A percentile compares a stretch with the other conserved stretches of the same genome.
Conservation (phyloP, 2,113 vertebrate genomes). For the Aspidoscelis tigris region DNA sequence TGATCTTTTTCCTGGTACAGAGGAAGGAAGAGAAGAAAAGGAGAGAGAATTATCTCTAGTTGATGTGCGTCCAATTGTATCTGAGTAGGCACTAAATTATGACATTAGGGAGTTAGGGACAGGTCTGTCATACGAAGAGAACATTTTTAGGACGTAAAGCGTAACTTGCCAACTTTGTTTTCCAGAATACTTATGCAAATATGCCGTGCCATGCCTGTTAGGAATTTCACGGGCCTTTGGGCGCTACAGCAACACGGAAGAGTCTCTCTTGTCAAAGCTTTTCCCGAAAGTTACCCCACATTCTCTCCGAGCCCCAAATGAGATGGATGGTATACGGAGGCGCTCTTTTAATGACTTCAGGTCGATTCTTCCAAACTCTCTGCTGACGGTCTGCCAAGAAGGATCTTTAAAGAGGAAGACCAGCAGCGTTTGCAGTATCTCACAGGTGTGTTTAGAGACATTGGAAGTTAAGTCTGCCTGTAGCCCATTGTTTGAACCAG, state of each 20-base stretch:
- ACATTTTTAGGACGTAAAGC: neutral
- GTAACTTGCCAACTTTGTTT: slow-evolving; percentile 24
- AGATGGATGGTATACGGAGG: slow-evolving; percentile 87
- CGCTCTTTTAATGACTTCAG: slow-evolving; percentile 97
- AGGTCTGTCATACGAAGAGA: fast-evolving
- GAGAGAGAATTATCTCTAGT: too few species aligned
- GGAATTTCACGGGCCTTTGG: slow-evolving; percentile 93
- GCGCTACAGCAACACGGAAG: slow-evolving; percentile 90
- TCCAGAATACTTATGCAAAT: slow-evolving; percentile 91
- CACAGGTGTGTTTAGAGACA: slow-evolving; percentile 78
- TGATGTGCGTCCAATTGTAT: neutral
- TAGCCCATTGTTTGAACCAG: neutral
- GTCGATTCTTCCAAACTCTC: slow-evolving; percentile 91
- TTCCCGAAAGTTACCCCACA: slow-evolving; percentile 86
- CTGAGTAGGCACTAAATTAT: neutral
- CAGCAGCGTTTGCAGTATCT: slow-evolving; percentile 83
- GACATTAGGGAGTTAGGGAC: neutral
- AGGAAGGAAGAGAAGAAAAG: neutral
- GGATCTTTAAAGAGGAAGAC: slow-evolving; percentile 86
- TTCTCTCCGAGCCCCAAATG: slow-evolving; percentile 79
- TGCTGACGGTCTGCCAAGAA: slow-evolving; percentile 89
- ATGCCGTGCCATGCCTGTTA: slow-evolving; percentile 87
- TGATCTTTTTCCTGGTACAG: neutral
- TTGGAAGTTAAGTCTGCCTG: neutral
- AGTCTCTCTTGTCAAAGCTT: slow-evolving; percentile 91